phyloP scores from a whole-genome alignment of 2,888 invertebrate genomes.

The Acronicta alni region DNA sequence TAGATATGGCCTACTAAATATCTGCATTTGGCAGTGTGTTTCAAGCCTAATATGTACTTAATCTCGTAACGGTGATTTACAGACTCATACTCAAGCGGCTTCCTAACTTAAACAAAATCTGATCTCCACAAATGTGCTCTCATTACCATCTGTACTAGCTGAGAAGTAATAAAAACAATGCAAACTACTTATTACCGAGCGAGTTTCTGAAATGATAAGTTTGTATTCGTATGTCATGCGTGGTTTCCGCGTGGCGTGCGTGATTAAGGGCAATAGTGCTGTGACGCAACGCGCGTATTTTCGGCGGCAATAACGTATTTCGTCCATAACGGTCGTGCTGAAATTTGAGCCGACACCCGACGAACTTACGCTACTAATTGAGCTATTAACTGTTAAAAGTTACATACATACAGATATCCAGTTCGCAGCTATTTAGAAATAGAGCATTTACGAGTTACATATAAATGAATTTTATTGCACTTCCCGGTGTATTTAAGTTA shows the following conservation, averaged over 20 bases:
- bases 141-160: slow-evolving; percentile 41
- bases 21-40: too few relatives aligned
- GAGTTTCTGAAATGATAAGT: slow-evolving; percentile 44
- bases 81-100: too few relatives aligned
- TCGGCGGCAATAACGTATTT: slow-evolving; percentile 64
- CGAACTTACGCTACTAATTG: slow-evolving; percentile 45
- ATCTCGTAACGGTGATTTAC: too few relatives aligned
- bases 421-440: slow-evolving; percentile 37
- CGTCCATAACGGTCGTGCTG: slow-evolving; percentile 63
- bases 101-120: too few relatives aligned
- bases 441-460: slow-evolving; percentile 43
- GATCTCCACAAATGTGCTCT: slow-evolving; percentile 40
- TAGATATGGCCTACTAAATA: too few relatives aligned
- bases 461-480: slow-evolving; percentile 47
- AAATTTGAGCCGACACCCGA: slow-evolving; percentile 53
- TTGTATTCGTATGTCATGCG: slow-evolving; percentile 44
- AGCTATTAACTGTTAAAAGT: slow-evolving; percentile 42
- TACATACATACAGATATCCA: slow-evolving; percentile 33
- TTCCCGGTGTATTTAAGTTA: slow-evolving; percentile 50
- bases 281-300: slow-evolving; percentile 71
- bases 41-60: too few relatives aligned
- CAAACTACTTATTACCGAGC: slow-evolving; percentile 27
- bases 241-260: slow-evolving; percentile 60
- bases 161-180: slow-evolving; percentile 48
- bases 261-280: slow-evolving; percentile 65